Percentiles rank a stretch among this genome's conserved stretches.
Evolutionary conservation across 2,113 vertebrate species (phyloP).

Genomic region (Bos taurus): ARS-UCD2.0 NC_037356.1:17265001-17265500

Average conservation of each 20-base stretch:
- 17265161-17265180: constrained; percentile 67
- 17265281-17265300: not conserved
- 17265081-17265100: not conserved
- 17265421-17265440: not conserved
- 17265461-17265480: not conserved
- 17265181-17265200: constrained; percentile 65
- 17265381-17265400: constrained; percentile 44
- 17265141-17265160: constrained; percentile 48
- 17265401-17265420: not conserved
- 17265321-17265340: constrained; percentile 22
- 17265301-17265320: constrained; percentile 30
- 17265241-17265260: not conserved
- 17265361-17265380: constrained; percentile 25
- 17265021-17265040: not conserved
- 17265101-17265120: constrained; percentile 23
- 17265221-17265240: constrained; percentile 17
- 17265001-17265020: not conserved
- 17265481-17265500: not conserved
- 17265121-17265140: constrained; percentile 56
- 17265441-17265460: not conserved
- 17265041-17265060: not conserved
- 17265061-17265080: constrained; percentile 36
- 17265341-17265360: constrained; percentile 33
- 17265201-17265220: constrained; percentile 15
- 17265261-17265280: not conserved